Conservation (phyloP, 2,797 vertebrate genomes). For the Poecilia velifera region DNA sequence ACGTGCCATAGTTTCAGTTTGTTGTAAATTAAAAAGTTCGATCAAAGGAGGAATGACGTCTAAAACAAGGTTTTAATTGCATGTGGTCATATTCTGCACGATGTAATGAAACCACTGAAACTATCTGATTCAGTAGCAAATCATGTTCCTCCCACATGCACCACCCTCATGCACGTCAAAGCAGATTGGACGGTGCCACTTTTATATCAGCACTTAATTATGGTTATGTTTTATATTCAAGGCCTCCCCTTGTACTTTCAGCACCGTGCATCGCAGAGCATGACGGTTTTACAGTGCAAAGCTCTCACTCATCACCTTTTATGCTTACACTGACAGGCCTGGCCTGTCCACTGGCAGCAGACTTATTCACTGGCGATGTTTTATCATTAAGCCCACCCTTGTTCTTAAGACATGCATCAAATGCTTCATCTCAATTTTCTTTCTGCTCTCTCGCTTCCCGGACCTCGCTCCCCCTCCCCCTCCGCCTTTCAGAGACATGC, state of each 20-base stretch:
- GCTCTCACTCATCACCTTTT: slow-evolving; percentile 76
- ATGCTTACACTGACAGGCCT: slow-evolving; percentile 64
- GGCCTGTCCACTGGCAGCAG: slow-evolving; percentile 66
- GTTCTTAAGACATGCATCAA: slow-evolving; percentile 64
- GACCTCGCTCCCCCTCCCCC: slow-evolving; percentile 12
- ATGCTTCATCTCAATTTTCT: slow-evolving; percentile 56
- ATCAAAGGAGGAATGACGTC: too few species aligned
- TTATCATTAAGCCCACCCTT: slow-evolving; percentile 68
- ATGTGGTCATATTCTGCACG: slow-evolving; percentile 11
- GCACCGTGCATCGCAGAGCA: slow-evolving; percentile 55
- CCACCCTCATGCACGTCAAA: slow-evolving; percentile 17
- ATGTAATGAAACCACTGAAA: slow-evolving; percentile 25
- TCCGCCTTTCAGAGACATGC: slow-evolving; percentile 18
- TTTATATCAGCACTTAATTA: slow-evolving; percentile 52
- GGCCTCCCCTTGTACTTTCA: slow-evolving; percentile 38
- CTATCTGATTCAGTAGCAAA: slow-evolving; percentile 27
- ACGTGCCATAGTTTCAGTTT: background rate
- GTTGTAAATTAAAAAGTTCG: background rate
- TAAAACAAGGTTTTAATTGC: slow-evolving; percentile 17
- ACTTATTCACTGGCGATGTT: slow-evolving; percentile 61
- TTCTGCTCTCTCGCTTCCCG: slow-evolving; percentile 12
- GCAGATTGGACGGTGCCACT: slow-evolving; percentile 22
- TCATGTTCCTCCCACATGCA: slow-evolving; percentile 4
- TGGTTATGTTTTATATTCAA: slow-evolving; percentile 53
- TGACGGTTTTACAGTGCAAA: slow-evolving; percentile 71